Base-by-base conservation (phyloP, 2,888 invertebrate species). In the Tachina lurida region DNA sequence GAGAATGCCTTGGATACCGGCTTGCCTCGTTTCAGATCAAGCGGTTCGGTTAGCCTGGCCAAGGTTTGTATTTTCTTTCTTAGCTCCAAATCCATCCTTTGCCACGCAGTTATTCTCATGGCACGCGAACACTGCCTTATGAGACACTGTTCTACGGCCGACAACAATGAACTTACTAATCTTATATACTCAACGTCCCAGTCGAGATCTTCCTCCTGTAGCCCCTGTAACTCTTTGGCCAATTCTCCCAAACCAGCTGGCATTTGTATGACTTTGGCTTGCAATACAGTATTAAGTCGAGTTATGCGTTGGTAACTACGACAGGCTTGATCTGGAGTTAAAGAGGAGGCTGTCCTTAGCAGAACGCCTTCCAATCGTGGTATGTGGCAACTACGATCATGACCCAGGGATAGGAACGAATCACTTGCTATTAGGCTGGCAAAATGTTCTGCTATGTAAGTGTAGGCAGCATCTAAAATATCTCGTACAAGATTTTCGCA, bases 251-350 rank as follows among this genome's bases (percentile, higher is more conserved):
- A 87, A 86, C 91, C 92, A 12, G 90, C 89, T 2, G 93, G 93
- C 90, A 93, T 91, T 86, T 93, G 93, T 58, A 93, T 91, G 49
- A 93, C 89, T 87, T 93, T 93, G 12, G 93, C 91, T 71, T 92
- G 92, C 15, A 93, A 86, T 12, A 93, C 92, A 0, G 93, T 91
- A 76, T 93, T 93, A 13, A 93, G 87, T 0, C 93, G 90, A 89
- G 93, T 88, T 91, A 93, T 88, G 15, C 93, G 90, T 86, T 93
- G 93, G 87, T 97, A 97, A 84, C 97, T 96, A 79, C 95, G 95
- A 91, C 98, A 97, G 0, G 97, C 96, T 90, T 96, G 96, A 86
- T 97, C 97, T 0, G 97, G 95, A 0, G 96, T 95, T 52, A 98
- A 94, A 83, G 95, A 95, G 85, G 96, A 96, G 1, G 97, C 95